Conservation (phyloP, 2,888 invertebrate species). For the Argyresthia goedartella region DNA sequence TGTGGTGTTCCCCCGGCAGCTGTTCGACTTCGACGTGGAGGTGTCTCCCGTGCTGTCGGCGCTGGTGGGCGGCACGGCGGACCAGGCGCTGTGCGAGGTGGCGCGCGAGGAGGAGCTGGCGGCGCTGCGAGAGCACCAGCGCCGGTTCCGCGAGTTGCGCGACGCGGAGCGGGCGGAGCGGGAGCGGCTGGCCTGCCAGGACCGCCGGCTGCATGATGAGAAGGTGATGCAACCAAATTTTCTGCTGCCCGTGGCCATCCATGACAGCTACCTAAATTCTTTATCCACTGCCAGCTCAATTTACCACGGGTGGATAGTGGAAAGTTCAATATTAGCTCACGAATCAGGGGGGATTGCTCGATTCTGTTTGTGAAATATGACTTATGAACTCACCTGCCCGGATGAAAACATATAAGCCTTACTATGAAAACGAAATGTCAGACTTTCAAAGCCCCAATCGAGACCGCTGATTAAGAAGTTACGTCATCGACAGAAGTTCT, state of each 20-base stretch:
- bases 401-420: too few relatives aligned
- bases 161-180: slow-evolving; percentile 87
- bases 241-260: background rate
- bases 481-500: too few relatives aligned
- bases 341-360: too few relatives aligned
- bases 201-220: slow-evolving; percentile 76
- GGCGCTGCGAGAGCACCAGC: slow-evolving; percentile 83
- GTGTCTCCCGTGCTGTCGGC: slow-evolving; percentile 91
- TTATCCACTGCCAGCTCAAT: too few relatives aligned
- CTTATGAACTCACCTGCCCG: too few relatives aligned
- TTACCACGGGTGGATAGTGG: too few relatives aligned
- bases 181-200: slow-evolving; percentile 84
- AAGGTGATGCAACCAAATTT: slow-evolving; percentile 43
- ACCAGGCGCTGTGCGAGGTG: slow-evolving; percentile 90
- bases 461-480: too few relatives aligned
- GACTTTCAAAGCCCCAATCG: too few relatives aligned
- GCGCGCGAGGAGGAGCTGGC: slow-evolving; percentile 94
- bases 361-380: too few relatives aligned
- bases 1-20: slow-evolving; percentile 40
- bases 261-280: too few relatives aligned
- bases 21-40: slow-evolving; percentile 94
- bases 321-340: too few relatives aligned
- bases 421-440: too few relatives aligned
- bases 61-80: slow-evolving; percentile 89
- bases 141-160: slow-evolving; percentile 74